Evolutionary conservation across 1,140 invertebrate genomes (phyloP).

Genomic region (Gonatopus flavifemur): DNA sequence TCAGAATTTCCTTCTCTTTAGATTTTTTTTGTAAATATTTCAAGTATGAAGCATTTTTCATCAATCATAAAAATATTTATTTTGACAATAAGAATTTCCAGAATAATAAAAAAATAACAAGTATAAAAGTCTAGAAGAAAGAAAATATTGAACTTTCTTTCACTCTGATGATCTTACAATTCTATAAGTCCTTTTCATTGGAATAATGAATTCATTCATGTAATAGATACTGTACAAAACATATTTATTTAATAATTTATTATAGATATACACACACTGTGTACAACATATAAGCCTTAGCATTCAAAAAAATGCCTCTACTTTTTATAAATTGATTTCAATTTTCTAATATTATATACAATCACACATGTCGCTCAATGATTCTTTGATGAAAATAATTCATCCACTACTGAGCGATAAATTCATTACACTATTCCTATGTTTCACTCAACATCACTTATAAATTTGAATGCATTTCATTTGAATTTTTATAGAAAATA

Average conservation of each 20-base stretch:
- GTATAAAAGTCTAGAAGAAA: too few species aligned
- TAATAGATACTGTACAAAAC: conserved; percentile 50
- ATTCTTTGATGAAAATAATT: conserved; percentile 21
- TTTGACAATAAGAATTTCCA: too few species aligned
- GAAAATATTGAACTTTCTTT: too few species aligned
- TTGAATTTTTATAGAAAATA: conserved; percentile 8
- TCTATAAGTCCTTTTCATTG: too few species aligned
- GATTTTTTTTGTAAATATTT: too few species aligned
- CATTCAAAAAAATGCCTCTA: conserved; percentile 33
- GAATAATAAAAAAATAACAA: too few species aligned
- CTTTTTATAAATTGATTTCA: conserved; percentile 23
- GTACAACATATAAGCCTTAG: conserved; percentile 37
- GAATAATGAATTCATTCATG: too few species aligned
- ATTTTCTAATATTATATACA: conserved; percentile 36
- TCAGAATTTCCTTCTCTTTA: too few species aligned
- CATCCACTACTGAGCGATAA: conserved; percentile 33
- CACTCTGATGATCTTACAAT: too few species aligned
- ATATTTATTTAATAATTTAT: conserved; percentile 56
- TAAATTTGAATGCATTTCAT: not conserved
- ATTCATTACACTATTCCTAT: conserved; percentile 6
- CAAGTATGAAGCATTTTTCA: too few species aligned
- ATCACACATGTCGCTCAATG: conserved; percentile 30
- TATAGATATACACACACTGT: conserved; percentile 42
- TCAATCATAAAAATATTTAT: too few species aligned
- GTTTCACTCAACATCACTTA: conserved; percentile 21